Base-by-base conservation (phyloP, 2,113 vertebrate species). In the Heterotis niloticus region DNA sequence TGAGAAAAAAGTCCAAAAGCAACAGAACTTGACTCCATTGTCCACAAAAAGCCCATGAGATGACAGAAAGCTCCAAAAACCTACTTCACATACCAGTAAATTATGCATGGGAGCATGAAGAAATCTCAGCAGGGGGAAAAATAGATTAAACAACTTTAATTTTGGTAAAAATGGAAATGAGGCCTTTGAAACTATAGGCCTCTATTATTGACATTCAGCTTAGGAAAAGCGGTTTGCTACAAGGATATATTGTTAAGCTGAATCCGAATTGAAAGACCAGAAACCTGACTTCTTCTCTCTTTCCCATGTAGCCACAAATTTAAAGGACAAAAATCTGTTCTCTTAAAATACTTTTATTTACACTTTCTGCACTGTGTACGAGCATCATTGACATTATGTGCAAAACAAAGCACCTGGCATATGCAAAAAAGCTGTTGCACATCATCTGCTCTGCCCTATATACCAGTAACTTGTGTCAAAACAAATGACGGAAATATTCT, bases 111-210 rank as follows among this genome's bases (percentile, higher is more conserved):
- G 59, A 62, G 18, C 59, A n/a, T 62, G 59, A n/a, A n/a, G 56
- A 75, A 62, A 59, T 57, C 71, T 57, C 71, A 57, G 26, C 24
- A 74, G 71, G 57, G 11, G 56, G 71, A 18, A 74, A 74, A 74
- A 74, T 74, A 57, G 20, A 74, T 57, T 57, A 51, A 57, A 57
- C 54, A 74, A 51, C 71, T 28, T 62, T 62, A 62, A 74, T n/a
- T n/a, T 57, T 59, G 51, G 71, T 52, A 74, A 16, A 54, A 54
- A 74, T 59, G 71, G 57, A 74, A 74, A 74, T 59, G 54, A 57
- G 24, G 71, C 52, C 54, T 57, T 74, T 26, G 17, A 74, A 54
- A 23, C 52, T 74, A 57, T 24, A 74, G 18, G n/a, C 69, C 34
- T 24, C 51, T 54, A 54, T 52, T 20, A 23, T 51, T 16, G 69